Evolutionary conservation across 2,888 invertebrate species (phyloP), one percentile per base, ranked within the genome.

Genomic region (Xanthia icteritia): DNA sequence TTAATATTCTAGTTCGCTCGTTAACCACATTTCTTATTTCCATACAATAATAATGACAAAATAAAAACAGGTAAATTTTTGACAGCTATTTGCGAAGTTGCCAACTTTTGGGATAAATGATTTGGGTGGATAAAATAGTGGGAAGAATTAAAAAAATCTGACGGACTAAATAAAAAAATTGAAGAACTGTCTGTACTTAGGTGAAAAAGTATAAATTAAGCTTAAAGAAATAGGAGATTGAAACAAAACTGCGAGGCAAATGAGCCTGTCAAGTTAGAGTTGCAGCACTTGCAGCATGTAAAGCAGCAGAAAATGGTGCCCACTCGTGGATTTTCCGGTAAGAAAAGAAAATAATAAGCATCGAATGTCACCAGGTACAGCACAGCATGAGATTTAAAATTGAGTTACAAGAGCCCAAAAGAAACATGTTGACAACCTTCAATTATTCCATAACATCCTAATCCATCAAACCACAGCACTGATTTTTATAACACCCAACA

Each of bases 401-500:
- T 56, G 4, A 56, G n/a, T 56, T 56, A 5, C 56, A 56, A n/a
- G 5, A 56, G 1, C 11, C 56, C 13, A 56, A n/a, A 27, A n/a
- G n/a, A 56, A 56, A 56, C n/a, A 54, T 42, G 64, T 42, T 80
- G 31, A 80, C 77, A 77, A 45, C 20, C 58, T 63, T 65, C 68
- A 67, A 73, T 79, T 79, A 84, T 87, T 82, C 78, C 76, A 63
- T 69, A 42, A 72, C 64, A 76, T 68, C 68, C 42, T 48, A 70
- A 85, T 85, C 84, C 65, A 86, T 85, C 85, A 87, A 61, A 75
- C 36, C 56, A 56, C 68, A 69, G 27, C 39, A 67, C 67, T 56
- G 69, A 69, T 65, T 84, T 78, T 76, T 64, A 61, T 75, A 54
- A 20, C 68, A 75, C 39, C 63, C 63, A 61, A 61, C 54, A 27